Conservation (phyloP, 2,888 invertebrate genomes). For the Clistopyga incitator region DNA sequence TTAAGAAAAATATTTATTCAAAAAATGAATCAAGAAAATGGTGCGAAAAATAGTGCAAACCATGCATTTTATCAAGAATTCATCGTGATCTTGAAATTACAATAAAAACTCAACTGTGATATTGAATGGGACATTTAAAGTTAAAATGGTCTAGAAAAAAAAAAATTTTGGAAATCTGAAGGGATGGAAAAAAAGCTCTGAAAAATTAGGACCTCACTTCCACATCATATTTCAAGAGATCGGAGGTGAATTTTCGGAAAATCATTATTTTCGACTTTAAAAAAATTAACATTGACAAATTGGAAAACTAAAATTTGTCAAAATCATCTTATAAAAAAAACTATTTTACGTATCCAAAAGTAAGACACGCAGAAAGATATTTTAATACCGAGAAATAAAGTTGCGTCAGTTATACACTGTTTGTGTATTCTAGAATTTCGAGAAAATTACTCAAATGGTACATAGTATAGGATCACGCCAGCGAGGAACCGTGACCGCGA, state of each 20-base stretch:
- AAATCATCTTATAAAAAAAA: no score
- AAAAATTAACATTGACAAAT: no score
- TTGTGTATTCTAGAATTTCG: background rate
- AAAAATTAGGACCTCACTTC: no score
- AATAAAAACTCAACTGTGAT: background rate
- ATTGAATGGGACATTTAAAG: no score
- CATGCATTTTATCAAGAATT: background rate
- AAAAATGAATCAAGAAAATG: background rate
- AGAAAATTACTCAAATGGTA: background rate
- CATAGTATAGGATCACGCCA: slow-evolving; percentile 10
- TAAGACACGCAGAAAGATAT: background rate
- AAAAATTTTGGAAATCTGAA: no score
- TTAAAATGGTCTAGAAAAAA: no score
- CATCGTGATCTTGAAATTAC: background rate
- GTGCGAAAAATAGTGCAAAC: background rate
- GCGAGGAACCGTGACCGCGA: slow-evolving; percentile 19
- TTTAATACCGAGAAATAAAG: background rate
- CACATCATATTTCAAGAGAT: no score
- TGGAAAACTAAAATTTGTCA: no score
- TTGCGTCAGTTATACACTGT: background rate
- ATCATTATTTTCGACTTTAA: no score
- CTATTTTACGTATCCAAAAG: background rate
- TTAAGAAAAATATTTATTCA: background rate
- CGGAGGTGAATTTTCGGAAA: no score
- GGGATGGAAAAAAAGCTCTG: no score